A percentile compares a stretch with the other conserved stretches of the same genome.
These are phyloP conservation scores for Proterorhinus semilunaris DNA, from an alignment of 2,113 vertebrate species.

Conservation along the genomic window DNA sequence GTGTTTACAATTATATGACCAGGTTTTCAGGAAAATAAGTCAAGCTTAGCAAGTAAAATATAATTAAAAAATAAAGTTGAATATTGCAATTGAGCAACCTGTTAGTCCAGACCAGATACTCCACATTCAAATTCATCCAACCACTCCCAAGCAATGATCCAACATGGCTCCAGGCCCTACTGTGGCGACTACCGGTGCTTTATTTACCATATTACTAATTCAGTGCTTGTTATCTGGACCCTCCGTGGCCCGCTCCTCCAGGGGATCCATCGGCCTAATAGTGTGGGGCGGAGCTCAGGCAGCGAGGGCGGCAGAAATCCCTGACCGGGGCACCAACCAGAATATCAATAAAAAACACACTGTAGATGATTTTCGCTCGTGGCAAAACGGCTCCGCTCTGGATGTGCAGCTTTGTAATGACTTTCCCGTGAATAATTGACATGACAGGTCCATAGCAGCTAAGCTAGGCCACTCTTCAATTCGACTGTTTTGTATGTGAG, in stretches of 20 bases:
- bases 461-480: conserved; percentile 64
- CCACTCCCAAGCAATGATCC: conserved; percentile 30
- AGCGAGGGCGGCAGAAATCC: conserved; percentile 57
- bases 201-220: conserved; percentile 73
- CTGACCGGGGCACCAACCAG: conserved; percentile 67
- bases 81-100: background rate
- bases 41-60: background rate
- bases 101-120: conserved; percentile 13
- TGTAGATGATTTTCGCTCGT: conserved; percentile 70
- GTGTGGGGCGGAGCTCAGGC: conserved; percentile 57
- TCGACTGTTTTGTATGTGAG: conserved; percentile 63
- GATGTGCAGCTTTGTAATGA: conserved; percentile 65
- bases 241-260: conserved; percentile 51
- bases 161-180: conserved; percentile 46
- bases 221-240: conserved; percentile 62
- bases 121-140: conserved; percentile 44
- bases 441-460: conserved; percentile 63
- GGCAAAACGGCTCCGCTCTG: conserved; percentile 56
- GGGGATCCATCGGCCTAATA: conserved; percentile 63
- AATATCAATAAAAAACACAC: conserved; percentile 73
- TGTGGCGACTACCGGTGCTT: conserved; percentile 38
- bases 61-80: too few species aligned
- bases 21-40: background rate
- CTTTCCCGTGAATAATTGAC: conserved; percentile 73
- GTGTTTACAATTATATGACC: conserved; percentile 19